These are phyloP conservation scores for Pterostichus madidus DNA, from an alignment of 2,888 invertebrate species.

Conservation along the genomic window DNA sequence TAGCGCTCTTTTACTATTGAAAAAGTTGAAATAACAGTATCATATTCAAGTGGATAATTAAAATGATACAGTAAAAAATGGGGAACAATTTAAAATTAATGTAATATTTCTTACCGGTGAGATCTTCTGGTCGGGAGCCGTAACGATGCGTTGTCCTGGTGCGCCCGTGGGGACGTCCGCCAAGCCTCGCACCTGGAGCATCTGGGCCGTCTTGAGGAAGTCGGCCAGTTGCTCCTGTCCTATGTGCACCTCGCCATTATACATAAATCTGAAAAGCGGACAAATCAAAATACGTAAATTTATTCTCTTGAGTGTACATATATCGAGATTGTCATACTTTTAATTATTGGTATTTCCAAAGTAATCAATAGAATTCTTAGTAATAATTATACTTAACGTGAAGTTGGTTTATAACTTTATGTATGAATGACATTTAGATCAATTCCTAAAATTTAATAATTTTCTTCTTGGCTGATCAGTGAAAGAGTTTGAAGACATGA, in stretches of 20 bases:
- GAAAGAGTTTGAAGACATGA: not conserved
- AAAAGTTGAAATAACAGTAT: no score
- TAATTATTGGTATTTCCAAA: slow-evolving; percentile 36
- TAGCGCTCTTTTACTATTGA: no score
- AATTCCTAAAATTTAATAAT: no score
- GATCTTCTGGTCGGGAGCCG: slow-evolving; percentile 82
- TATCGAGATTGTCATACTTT: not conserved
- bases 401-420: not conserved
- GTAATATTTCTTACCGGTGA: slow-evolving; percentile 81
- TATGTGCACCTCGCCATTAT: slow-evolving; percentile 94
- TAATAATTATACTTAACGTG: slow-evolving; percentile 8
- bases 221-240: slow-evolving; percentile 92
- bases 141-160: slow-evolving; percentile 74
- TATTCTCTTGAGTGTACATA: not conserved
- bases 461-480: no score
- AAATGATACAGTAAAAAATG: no score
- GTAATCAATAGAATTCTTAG: slow-evolving; percentile 15
- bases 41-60: no score
- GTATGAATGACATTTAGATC: no score
- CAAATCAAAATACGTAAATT: not conserved
- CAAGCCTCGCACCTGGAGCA: slow-evolving; percentile 91
- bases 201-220: slow-evolving; percentile 91
- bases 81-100: no score
- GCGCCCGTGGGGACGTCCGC: slow-evolving; percentile 86
- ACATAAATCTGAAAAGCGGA: slow-evolving; percentile 86